Evolutionary conservation across 2,888 invertebrate genomes (phyloP).

Genomic region (Cataglyphis cursor): DNA sequence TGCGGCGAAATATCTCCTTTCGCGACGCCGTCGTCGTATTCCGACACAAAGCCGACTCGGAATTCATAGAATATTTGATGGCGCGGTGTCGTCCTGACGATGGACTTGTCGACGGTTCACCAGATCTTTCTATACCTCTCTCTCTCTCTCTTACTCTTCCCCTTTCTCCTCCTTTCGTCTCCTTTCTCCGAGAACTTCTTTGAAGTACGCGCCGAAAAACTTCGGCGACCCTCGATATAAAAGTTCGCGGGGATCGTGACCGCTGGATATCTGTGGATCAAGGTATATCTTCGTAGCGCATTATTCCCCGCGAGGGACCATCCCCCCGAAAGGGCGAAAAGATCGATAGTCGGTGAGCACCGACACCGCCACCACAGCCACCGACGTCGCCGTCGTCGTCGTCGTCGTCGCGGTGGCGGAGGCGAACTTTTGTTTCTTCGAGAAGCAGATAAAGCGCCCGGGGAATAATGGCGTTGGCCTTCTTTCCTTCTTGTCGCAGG

Average conservation of each 20-base stretch:
- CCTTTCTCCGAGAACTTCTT: slow-evolving; percentile 57
- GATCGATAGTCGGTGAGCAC: slow-evolving; percentile 75
- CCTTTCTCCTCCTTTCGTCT: not conserved
- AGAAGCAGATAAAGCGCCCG: slow-evolving; percentile 72
- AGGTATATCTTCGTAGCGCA: slow-evolving; percentile 79
- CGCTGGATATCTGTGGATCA: slow-evolving; percentile 78
- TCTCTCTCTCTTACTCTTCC: too few relatives aligned
- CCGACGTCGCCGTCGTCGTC: not conserved
- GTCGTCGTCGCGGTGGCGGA: slow-evolving; percentile 55
- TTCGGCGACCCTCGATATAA: slow-evolving; percentile 74
- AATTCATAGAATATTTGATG: slow-evolving; percentile 84
- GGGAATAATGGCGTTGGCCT: slow-evolving; percentile 74
- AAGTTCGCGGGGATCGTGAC: slow-evolving; percentile 77
- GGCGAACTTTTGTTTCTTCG: slow-evolving; percentile 78
- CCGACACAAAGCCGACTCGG: slow-evolving; percentile 75
- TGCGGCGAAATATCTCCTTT: slow-evolving; percentile 62
- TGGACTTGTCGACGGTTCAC: slow-evolving; percentile 68
- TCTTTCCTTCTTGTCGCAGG: slow-evolving; percentile 46
- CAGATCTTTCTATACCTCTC: slow-evolving; percentile 12
- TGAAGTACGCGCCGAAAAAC: slow-evolving; percentile 75
- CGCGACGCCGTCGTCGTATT: slow-evolving; percentile 36
- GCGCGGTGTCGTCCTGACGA: slow-evolving; percentile 60
- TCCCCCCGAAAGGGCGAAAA: slow-evolving; percentile 72
- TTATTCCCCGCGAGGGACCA: slow-evolving; percentile 80
- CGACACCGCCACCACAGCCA: slow-evolving; percentile 29